Evolutionary conservation across 2,797 vertebrate species (phyloP), one percentile per base, ranked within the genome.

Genomic region (Oryzias dopingdopingensis): DNA sequence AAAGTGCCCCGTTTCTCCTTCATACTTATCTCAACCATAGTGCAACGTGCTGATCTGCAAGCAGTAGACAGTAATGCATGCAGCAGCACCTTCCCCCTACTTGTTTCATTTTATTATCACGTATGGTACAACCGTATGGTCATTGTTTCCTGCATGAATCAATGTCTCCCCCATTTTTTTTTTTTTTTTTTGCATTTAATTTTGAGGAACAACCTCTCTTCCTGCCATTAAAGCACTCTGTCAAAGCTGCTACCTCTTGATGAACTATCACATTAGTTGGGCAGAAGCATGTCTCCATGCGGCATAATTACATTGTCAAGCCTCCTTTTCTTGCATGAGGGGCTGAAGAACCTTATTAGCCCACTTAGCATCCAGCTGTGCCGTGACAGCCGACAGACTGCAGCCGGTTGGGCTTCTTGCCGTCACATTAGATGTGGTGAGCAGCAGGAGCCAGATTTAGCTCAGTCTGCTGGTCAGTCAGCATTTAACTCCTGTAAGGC

Each of bases 211-310:
- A 42, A 56, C 69, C 42, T 53, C 65, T 66, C 71, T 32, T 78
- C 65, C 40, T 55, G 50, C 66, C 77, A 49, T 72, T 84, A 79
- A 77, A 64, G 70, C 55, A 49, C 65, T 78, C 65, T 58, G 65
- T 74, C 59, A 68, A 72, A 80, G 80, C 79, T 81, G 79, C 83
- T 70, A 81, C 72, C 58, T 70, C 79, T 57, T 67, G 68, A 81
- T 71, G 71, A 78, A 62, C 75, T 54, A 49, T 83, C 76, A 55
- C 58, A 53, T 72, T 75, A 58, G 71, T 81, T 70, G 60, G 60
- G 67, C 62, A 59, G 79, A 76, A 64, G 72, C 63, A 44, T 60
- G 63, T 76, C 77, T 76, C 78, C 69, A 62, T 83, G 72, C 74
- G 70, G 64, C 75, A 60, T 79, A 79, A 85, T 85, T 77, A 76